A percentile compares a stretch with the other conserved stretches of the same genome.
Conservation (phyloP, 2,113 vertebrate species). For the Cinclus cinclus region DNA sequence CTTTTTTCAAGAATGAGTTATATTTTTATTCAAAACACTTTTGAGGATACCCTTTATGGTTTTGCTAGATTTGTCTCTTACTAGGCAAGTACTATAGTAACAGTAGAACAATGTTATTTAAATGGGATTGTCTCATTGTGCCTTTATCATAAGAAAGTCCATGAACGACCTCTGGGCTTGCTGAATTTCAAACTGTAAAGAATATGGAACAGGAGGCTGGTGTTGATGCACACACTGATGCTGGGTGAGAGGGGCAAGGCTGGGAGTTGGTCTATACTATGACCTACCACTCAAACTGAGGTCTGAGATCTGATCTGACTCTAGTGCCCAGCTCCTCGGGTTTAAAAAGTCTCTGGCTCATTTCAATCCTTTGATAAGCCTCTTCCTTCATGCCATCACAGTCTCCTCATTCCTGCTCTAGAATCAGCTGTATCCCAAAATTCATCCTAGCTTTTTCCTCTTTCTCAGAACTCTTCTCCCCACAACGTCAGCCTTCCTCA, state of each 20-base stretch:
- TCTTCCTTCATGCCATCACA: not conserved
- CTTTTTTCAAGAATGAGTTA: not conserved
- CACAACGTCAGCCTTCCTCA: not conserved
- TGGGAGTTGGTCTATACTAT: not conserved
- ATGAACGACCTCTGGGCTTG: not conserved
- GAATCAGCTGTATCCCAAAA: not conserved
- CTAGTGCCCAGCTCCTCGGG: not conserved
- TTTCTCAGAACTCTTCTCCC: not conserved
- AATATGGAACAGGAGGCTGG: not conserved
- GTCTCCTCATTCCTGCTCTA: not conserved
- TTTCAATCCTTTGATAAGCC: not conserved
- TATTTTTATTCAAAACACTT: not conserved
- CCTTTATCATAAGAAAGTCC: not conserved
- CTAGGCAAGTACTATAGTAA: not conserved
- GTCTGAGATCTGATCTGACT: not conserved
- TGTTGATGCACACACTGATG: not conserved
- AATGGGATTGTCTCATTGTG: not conserved
- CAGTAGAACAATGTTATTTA: not conserved
- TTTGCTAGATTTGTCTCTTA: not conserved
- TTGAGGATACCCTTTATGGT: not conserved
- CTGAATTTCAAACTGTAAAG: not conserved
- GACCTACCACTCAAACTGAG: not conserved
- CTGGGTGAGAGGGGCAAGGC: not conserved
- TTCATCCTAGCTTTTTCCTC: not conserved
- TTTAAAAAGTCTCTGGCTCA: not conserved